Evolutionary conservation across 2,113 vertebrate species (phyloP), one percentile per base, ranked within the genome.

Genomic region (Bubalus kerabau): DNA sequence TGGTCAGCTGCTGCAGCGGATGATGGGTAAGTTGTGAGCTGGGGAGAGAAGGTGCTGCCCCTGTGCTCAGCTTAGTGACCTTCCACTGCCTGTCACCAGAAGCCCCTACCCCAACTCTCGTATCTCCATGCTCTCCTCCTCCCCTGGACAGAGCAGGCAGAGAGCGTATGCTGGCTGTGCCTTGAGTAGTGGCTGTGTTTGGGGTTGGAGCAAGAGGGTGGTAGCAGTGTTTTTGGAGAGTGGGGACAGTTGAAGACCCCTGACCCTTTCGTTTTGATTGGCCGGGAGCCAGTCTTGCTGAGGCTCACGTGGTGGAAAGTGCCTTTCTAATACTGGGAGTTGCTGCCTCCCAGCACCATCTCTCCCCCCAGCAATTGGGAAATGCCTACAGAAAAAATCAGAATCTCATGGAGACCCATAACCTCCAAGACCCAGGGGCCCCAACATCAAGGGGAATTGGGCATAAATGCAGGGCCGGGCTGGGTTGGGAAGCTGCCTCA

Each of bases 191-290:
- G 7, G 43, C 46, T 82, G 56, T 48, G 56, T 13, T 23, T 81
- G 28, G 30, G 50, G 17, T 56, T 16, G 74, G 14, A 67, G 21
- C 17, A 60, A 24, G 32, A 56, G 14, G 21, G 6, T 21, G 36
- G 32, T 52, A 82, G 76, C 46, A 50, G 6, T 40, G 7, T 28
- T 64, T 52, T 48, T 54, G 80, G 46, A 57, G 64, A 3, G 1
- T 8, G 56, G 23, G 43, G n/a, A n/a, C 28, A 28, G 24, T 5
- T 64, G 62, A 74, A 32, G 30, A n/a, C n/a, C 15, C 84, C 98
- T 98, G 95, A 99, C 99, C 99, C 99, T 95, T 99, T 99, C 99
- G 99, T 98, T 90, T 89, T 97, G 90, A 99, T 98, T 95, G 99
- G 99, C 99, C 99, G 99, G 97, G 98, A 99, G 46, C 99, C 99